Evolutionary conservation across 2,888 invertebrate genomes (phyloP).

Genomic region (Steinernema hermaphroditum): DNA sequence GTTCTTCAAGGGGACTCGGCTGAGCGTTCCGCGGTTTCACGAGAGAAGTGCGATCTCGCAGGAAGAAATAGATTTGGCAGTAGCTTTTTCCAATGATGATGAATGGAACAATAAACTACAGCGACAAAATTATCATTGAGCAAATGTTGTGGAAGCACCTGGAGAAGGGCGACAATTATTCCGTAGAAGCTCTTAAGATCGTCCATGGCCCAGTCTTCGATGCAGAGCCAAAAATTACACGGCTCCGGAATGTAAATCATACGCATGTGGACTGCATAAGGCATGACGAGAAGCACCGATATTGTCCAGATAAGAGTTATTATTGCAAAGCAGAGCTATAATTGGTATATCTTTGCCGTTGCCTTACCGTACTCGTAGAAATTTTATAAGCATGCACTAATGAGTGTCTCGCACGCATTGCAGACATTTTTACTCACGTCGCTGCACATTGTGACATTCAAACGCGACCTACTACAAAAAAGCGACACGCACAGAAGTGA

Average conservation of each 20-base stretch:
- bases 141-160: too few species aligned
- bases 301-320: constrained; percentile 89
- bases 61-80: constrained; percentile 78
- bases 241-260: constrained; percentile 64
- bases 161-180: constrained; percentile 82
- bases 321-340: constrained; percentile 72
- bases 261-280: constrained; percentile 82
- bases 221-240: constrained; percentile 71
- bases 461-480: too few species aligned
- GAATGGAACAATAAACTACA: constrained; percentile 87
- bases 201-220: constrained; percentile 78
- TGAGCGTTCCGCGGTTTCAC: constrained; percentile 12
- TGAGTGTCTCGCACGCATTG: too few species aligned
- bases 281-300: constrained; percentile 82
- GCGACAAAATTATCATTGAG: too few species aligned
- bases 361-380: not conserved
- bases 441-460: too few species aligned
- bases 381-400: not conserved
- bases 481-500: too few species aligned
- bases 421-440: too few species aligned
- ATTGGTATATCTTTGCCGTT: constrained; percentile 14
- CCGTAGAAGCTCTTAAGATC: constrained; percentile 79
- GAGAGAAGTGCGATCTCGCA: constrained; percentile 34
- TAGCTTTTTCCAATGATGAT: constrained; percentile 91
- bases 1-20: constrained; percentile 13